Conservation (phyloP, 2,113 vertebrate genomes). For the Hypocryptadius cinnamomeus region DNA sequence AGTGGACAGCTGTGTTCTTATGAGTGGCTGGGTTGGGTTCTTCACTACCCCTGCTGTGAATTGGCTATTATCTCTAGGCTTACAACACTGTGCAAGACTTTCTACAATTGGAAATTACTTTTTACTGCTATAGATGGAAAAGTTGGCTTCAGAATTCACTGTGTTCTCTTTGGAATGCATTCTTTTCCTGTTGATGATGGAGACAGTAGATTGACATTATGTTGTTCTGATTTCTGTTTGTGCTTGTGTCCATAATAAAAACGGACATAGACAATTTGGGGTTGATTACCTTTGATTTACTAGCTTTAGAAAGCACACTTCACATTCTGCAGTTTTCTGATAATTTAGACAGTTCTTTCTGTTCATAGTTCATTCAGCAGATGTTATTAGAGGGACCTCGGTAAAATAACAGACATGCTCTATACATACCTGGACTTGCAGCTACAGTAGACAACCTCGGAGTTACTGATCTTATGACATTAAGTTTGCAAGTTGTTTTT, state of each 20-base stretch:
- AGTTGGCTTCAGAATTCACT: background rate
- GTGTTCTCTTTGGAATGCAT: background rate
- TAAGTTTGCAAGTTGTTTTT: background rate
- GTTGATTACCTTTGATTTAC: background rate
- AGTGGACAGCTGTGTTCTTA: background rate
- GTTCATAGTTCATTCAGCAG: background rate
- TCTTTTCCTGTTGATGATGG: background rate
- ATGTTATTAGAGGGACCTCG: background rate
- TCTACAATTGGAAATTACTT: background rate
- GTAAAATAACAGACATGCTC: background rate
- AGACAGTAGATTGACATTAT: rapidly evolving
- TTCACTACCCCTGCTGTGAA: background rate
- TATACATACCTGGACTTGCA: background rate
- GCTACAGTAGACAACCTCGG: background rate
- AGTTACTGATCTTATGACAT: background rate
- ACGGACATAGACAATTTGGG: background rate
- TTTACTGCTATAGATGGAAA: background rate
- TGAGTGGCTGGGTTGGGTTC: background rate
- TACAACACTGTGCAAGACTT: background rate
- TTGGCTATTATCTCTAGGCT: background rate
- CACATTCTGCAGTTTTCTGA: background rate
- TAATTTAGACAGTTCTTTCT: background rate
- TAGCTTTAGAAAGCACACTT: background rate
- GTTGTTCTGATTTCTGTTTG: background rate
- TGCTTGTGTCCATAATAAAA: background rate